phyloP scores from a whole-genome alignment of 2,797 vertebrate genomes.

The Nyctalus aviator region DNA sequence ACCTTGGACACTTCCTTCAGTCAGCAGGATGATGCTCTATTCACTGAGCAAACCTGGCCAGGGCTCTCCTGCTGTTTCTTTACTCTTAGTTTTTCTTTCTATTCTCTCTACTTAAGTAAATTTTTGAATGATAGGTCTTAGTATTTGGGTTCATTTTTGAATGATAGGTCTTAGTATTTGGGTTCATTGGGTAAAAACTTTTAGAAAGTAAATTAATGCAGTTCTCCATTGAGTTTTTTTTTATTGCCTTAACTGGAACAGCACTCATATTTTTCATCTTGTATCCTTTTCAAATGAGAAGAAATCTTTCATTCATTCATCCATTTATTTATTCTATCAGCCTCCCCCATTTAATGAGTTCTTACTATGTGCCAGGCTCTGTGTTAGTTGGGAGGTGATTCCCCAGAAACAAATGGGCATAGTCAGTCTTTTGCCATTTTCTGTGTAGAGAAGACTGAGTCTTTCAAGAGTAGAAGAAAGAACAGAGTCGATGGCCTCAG shows the following conservation, averaged over 20 bases:
- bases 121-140: slow-evolving; percentile 55
- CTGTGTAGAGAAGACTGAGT: background rate
- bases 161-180: slow-evolving; percentile 58
- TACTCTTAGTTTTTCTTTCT: slow-evolving; percentile 2
- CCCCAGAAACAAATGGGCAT: background rate
- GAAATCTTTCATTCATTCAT: slow-evolving; percentile 27
- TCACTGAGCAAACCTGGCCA: too few species aligned
- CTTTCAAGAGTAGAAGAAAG: slow-evolving; percentile 28
- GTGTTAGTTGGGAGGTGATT: background rate
- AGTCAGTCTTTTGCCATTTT: background rate
- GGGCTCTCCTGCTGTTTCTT: background rate
- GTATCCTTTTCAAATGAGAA: background rate
- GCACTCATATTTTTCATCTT: background rate
- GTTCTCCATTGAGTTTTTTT: slow-evolving; percentile 9
- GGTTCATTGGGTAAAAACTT: slow-evolving; percentile 53
- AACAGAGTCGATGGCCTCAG: background rate
- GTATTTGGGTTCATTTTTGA: slow-evolving; percentile 55
- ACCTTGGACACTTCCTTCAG: too few species aligned
- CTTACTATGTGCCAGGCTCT: background rate
- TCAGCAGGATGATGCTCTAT: too few species aligned
- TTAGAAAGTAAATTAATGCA: slow-evolving; percentile 54
- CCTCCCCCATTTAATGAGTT: background rate
- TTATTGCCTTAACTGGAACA: slow-evolving; percentile 27
- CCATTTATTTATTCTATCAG: background rate
- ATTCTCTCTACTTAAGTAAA: slow-evolving; percentile 50